Conservation (phyloP, 2,797 vertebrate genomes). For the Enteromius mattozi region DNA sequence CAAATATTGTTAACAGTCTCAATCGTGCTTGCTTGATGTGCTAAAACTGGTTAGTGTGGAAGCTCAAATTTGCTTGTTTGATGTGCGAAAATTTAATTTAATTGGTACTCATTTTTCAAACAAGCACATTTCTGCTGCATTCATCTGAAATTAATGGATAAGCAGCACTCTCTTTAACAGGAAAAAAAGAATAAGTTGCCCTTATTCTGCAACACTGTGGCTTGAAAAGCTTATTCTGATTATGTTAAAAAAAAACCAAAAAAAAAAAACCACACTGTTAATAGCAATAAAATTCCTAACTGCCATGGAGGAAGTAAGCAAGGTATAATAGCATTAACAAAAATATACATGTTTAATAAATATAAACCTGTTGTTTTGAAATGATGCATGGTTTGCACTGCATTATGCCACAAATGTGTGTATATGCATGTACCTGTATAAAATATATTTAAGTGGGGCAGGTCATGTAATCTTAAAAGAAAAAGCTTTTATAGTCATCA, state of each 20-base stretch:
- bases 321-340: not conserved
- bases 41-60: not conserved
- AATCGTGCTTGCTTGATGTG: not conserved
- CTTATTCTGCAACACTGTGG: not conserved
- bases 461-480: constrained; percentile 7
- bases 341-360: not conserved
- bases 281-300: not conserved
- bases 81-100: not conserved
- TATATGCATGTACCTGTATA: not conserved
- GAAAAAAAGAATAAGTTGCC: not conserved
- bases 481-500: not conserved
- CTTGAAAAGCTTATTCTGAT: not conserved
- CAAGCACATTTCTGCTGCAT: not conserved
- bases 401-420: not conserved
- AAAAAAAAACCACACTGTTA: not conserved
- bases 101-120: not conserved
- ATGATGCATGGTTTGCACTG: not conserved
- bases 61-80: not conserved
- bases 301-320: constrained; percentile 1
- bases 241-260: not conserved
- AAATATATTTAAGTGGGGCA: not conserved
- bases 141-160: not conserved
- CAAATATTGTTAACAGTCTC: not conserved
- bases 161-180: not conserved
- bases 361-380: not conserved